Base-by-base conservation (phyloP, 92 coral and sea anemone genomes). In the Micromussa lordhowensis region DNA sequence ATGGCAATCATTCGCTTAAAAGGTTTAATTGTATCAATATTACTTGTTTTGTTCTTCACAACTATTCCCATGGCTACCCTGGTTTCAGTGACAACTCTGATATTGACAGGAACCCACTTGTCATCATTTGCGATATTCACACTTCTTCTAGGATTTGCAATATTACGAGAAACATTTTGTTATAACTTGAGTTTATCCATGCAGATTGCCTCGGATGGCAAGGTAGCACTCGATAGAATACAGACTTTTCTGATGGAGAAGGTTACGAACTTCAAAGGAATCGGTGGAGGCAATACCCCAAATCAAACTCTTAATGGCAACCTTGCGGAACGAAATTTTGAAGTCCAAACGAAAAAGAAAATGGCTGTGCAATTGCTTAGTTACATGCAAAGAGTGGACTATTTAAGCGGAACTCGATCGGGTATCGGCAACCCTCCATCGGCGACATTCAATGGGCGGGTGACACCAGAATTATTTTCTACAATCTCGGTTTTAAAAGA, bases 191-290 rank as follows among this genome's bases (percentile, higher is more conserved):
- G 81, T n/a, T 26, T 51, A 1, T 21, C 34, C 32, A 4, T 77
- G 26, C 29, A 44, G 0, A 22, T 21, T 21, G 63, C 29, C 0
- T 0, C 81, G n/a, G 81, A 77, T 5, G 63, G 16, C 4, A 77
- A 77, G n/a, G 81, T 77, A 26, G 81, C 81, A 22, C 30, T 77
- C 29, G 81, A 77, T 51, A 77, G 81, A 77, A 77, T 77, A 9
- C 81, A 77, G 18, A 22, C 28, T 3, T 77, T 77, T 48, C 61
- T 77, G 29, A 22, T 2, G 81, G 81, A 77, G 11, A 51, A 53
- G 40, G 68, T 57, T 3, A 2, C 57, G 21, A 44, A 77, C 14
- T 3, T 22, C 63, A 14, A 51, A 77, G 22, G 24, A 54, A 21
- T 22, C 68, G 28, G 28, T 21, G 68, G 0, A 9, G 0, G 21